Evolutionary conservation across 2,888 invertebrate genomes (phyloP).

Genomic region (Eupithecia subfuscata): DNA sequence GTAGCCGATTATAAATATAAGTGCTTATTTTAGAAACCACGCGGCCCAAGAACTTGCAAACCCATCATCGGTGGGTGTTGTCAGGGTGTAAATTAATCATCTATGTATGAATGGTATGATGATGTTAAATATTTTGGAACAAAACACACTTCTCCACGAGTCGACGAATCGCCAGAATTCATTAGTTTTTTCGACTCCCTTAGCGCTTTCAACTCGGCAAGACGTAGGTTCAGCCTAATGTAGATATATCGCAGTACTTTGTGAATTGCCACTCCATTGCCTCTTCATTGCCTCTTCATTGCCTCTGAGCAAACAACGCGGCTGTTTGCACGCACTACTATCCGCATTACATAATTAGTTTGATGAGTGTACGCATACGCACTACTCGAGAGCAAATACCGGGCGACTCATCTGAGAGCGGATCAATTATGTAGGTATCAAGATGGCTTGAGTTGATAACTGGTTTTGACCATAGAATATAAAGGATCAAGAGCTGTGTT

Average conservation of each 20-base stretch:
- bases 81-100: neutral
- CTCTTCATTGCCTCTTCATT: conserved; percentile 9
- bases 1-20: neutral
- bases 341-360: conserved; percentile 5
- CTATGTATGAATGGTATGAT: neutral
- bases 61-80: neutral
- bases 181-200: neutral
- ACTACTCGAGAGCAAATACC: neutral
- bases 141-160: neutral
- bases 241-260: neutral
- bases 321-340: conserved; percentile 6
- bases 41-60: neutral
- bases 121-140: neutral
- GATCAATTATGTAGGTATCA: neutral
- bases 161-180: neutral
- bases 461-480: too few species aligned
- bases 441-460: neutral
- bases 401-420: neutral
- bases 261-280: conserved; percentile 10
- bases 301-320: conserved; percentile 3
- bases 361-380: neutral
- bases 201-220: neutral
- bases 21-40: neutral
- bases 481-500: neutral
- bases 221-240: neutral